These are phyloP conservation scores for Gambusia affinis DNA, from an alignment of 2,113 vertebrate species.

Conservation along the genomic window DNA sequence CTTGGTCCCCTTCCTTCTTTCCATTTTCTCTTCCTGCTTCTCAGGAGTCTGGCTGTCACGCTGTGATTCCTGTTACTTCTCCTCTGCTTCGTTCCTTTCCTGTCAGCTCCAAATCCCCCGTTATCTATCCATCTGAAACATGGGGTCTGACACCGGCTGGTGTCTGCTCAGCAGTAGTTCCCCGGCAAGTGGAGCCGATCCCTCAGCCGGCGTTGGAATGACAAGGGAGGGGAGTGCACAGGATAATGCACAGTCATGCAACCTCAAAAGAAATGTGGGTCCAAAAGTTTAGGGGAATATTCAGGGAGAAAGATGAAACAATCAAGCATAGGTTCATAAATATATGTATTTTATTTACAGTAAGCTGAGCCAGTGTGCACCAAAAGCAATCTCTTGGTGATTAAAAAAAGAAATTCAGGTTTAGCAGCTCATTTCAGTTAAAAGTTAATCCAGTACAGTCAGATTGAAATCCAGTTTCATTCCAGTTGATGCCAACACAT, in stretches of 20 bases:
- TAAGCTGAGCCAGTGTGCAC: no score
- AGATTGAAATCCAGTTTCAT: background rate
- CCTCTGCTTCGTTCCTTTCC: constrained; percentile 35
- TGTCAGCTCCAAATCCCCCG: constrained; percentile 41
- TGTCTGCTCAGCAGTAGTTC: constrained; percentile 40
- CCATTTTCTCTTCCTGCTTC: constrained; percentile 38
- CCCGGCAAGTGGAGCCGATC: constrained; percentile 5
- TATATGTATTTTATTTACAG: no score
- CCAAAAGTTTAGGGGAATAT: background rate
- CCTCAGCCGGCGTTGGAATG: constrained; percentile 18
- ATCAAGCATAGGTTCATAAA: background rate
- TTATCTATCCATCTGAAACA: constrained; percentile 51
- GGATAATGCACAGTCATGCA: background rate
- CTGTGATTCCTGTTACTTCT: constrained; percentile 52
- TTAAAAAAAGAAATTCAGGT: background rate
- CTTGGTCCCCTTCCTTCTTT: constrained; percentile 7
- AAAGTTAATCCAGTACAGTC: background rate
- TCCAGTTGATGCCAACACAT: background rate
- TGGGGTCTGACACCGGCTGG: constrained; percentile 26
- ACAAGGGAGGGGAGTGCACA: constrained; percentile 5
- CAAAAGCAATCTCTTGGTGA: no score
- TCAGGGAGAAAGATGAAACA: background rate
- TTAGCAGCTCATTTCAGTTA: no score
- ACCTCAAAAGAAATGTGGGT: background rate
- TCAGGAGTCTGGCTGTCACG: constrained; percentile 60